Evolutionary conservation across 2,113 vertebrate genomes (phyloP), one percentile per base, ranked within the genome.

Genomic region (Rousettus leschenaultii): DNA sequence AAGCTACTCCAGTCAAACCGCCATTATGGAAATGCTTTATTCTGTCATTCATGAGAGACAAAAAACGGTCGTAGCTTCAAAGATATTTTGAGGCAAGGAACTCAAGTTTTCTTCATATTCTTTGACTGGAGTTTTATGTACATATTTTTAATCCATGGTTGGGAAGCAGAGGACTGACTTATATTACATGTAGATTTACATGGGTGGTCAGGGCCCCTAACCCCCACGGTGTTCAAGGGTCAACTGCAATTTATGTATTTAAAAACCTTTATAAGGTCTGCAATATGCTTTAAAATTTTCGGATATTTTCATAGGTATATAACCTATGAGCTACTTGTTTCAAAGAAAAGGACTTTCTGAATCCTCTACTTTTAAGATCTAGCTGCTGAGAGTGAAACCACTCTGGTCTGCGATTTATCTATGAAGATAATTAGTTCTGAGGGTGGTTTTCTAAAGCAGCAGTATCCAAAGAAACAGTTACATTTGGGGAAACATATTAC

Each of bases 21-120:
- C 40, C 26, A 2, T 19, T 1, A 48, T 0, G 3, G 65, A 26
- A 55, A 8, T 1, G 0, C 55, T 43, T 57, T 14, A 16, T 45
- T 70, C 80, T 61, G 70, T 53, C 61, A 2, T 30, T 73, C 3
- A 4, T 2, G 19, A 68, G 66, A 75, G 48, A 78, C 63, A 16
- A 59, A 59, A 21, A 19, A 30, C 1, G 11, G 1, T 66, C 74
- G 40, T 6, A 21, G 45, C 18, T 28, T 51, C 68, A 57, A 57
- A 83, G 38, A n/a, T 4, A n/a, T 63, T 61, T 57, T 6, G 11
- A 80, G 43, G 57, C 63, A 40, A n/a, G 2, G 21, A 53, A 18
- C 16, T 19, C 5, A 33, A 63, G 51, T 9, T 2, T 40, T 80
- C 80, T 59, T 90, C 28, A 61, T n/a, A 7, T 1, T 53, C 48